Evolutionary conservation across 2,113 vertebrate species (phyloP).

Genomic region (Menidia beryllina): DNA sequence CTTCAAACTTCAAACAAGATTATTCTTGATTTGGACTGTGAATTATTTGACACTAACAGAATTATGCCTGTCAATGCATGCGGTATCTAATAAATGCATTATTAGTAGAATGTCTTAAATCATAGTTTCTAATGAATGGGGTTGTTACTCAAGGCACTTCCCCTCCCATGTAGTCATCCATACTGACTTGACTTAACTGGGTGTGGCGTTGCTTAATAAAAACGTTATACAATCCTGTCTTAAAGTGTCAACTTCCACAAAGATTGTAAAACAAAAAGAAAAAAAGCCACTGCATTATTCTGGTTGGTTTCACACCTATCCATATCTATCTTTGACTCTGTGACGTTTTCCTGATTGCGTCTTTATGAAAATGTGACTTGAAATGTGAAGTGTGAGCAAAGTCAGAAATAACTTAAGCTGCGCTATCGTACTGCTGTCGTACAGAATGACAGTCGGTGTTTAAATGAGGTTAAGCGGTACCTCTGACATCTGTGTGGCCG

Average conservation of each 20-base stretch:
- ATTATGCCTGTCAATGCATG: no score
- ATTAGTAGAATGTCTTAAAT: no score
- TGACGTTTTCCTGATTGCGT: background rate
- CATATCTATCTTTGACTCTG: background rate
- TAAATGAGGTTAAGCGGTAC: conserved; percentile 62
- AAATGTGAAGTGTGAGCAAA: no score
- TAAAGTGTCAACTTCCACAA: conserved; percentile 1
- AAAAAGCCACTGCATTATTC: background rate
- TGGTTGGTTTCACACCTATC: background rate
- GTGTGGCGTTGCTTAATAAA: conserved; percentile 15
- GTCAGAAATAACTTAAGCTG: no score
- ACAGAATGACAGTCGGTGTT: background rate
- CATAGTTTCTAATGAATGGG: no score
- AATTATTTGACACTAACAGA: no score
- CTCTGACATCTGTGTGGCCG: conserved; percentile 87
- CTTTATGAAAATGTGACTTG: no score
- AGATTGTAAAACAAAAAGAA: no score
- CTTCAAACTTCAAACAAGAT: no score
- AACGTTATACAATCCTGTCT: background rate
- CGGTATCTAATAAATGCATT: no score
- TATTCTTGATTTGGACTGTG: no score
- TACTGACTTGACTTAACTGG: background rate
- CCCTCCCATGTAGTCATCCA: background rate
- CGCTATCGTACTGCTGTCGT: no score
- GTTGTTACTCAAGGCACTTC: background rate